Evolutionary conservation across 1,140 invertebrate genomes (phyloP).

Genomic region (Apis dorsata): DNA sequence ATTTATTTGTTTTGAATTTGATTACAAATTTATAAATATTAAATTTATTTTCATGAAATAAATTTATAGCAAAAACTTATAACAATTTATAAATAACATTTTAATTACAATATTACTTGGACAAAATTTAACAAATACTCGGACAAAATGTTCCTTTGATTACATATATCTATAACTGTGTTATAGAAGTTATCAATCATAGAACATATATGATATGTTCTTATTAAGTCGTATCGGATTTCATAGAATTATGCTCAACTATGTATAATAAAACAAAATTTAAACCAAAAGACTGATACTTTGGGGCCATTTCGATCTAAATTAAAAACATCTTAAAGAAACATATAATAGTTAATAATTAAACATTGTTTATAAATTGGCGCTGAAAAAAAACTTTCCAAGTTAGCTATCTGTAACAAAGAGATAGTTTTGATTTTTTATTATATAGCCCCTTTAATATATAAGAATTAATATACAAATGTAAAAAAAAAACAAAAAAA

Average conservation of each 20-base stretch:
- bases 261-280: conserved; percentile 68
- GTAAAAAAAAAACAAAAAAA: conserved; percentile 4
- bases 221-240: conserved; percentile 41
- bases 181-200: conserved; percentile 40
- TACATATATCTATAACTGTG: conserved; percentile 23
- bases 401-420: conserved; percentile 37
- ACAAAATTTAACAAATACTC: conserved; percentile 21
- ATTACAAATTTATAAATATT: conserved; percentile 1
- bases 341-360: conserved; percentile 30
- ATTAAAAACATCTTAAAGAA: conserved; percentile 50
- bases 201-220: conserved; percentile 48
- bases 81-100: background rate
- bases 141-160: conserved; percentile 43
- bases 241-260: conserved; percentile 58
- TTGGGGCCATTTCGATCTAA: conserved; percentile 73
- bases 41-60: background rate
- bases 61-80: background rate
- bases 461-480: conserved; percentile 11
- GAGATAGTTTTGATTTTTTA: conserved; percentile 13
- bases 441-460: conserved; percentile 11
- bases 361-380: conserved; percentile 42
- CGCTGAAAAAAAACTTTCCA: background rate
- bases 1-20: background rate
- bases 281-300: conserved; percentile 75
- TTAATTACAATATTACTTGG: background rate